A percentile compares a stretch with the other conserved stretches of the same genome.
Conservation (phyloP, 2,888 invertebrate species). For the Drepanosiphum platanoidis region DNA sequence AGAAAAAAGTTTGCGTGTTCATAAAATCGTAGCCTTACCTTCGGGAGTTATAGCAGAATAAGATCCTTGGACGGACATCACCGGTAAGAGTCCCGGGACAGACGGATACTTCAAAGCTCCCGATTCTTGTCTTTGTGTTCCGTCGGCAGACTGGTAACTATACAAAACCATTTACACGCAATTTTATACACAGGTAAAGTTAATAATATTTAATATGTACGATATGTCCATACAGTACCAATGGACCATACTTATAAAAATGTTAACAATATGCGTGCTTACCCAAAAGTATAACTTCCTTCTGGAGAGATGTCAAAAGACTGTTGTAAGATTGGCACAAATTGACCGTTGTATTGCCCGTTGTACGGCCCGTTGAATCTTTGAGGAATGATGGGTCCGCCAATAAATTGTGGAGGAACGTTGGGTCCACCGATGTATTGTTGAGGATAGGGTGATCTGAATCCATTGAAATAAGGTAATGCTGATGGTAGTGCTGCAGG, state of each 20-base stretch:
- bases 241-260: background rate
- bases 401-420: slow-evolving; percentile 4
- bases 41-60: slow-evolving; percentile 73
- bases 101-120: slow-evolving; percentile 67
- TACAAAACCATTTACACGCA: slow-evolving; percentile 30
- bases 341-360: slow-evolving; percentile 64
- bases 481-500: background rate
- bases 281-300: slow-evolving; percentile 66
- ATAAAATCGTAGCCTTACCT: slow-evolving; percentile 67
- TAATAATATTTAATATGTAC: background rate
- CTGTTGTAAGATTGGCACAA: slow-evolving; percentile 66
- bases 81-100: slow-evolving; percentile 70
- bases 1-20: background rate
- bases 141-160: slow-evolving; percentile 66
- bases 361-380: slow-evolving; percentile 49
- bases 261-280: slow-evolving; percentile 15
- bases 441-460: slow-evolving; percentile 47
- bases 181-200: background rate
- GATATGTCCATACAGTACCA: background rate
- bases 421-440: slow-evolving; percentile 32
- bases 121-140: slow-evolving; percentile 64
- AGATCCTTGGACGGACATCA: slow-evolving; percentile 69
- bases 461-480: slow-evolving; percentile 31
- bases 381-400: slow-evolving; percentile 29
- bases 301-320: slow-evolving; percentile 66